phyloP scores from a whole-genome alignment of 2,888 invertebrate genomes.

The Elegia similella region DNA sequence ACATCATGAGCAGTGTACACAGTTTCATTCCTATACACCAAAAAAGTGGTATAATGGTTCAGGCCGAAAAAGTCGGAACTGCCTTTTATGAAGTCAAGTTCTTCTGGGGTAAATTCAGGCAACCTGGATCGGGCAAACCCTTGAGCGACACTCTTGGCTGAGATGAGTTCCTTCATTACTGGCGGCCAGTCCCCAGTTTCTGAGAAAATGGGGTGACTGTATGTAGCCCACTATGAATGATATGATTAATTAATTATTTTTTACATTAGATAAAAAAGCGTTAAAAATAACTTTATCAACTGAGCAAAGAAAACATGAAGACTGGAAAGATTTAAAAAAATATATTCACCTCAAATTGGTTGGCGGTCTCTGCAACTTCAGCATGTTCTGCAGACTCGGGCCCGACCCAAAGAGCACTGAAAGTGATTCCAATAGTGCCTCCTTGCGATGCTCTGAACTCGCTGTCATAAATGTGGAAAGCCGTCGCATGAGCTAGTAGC shows the following conservation, averaged over 20 bases:
- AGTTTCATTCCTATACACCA: conserved; percentile 32
- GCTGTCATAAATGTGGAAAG: conserved; percentile 32
- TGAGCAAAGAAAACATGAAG: too few species aligned
- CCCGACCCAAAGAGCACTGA: not conserved
- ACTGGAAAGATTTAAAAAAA: too few species aligned
- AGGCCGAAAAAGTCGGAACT: conserved; percentile 61
- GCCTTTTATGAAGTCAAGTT: conserved; percentile 44
- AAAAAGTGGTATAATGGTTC: conserved; percentile 83
- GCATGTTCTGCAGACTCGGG: conserved; percentile 50
- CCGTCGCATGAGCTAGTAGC: conserved; percentile 33
- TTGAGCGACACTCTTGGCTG: conserved; percentile 63
- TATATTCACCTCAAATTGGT: conserved; percentile 57
- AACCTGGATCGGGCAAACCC: conserved; percentile 58
- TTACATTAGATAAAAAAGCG: not conserved
- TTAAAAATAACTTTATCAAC: too few species aligned
- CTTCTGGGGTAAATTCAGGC: conserved; percentile 59
- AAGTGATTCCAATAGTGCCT: conserved; percentile 27
- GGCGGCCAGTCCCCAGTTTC: conserved; percentile 79
- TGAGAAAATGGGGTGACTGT: conserved; percentile 78
- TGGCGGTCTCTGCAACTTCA: conserved; percentile 69
- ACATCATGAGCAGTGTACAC: conserved; percentile 18
- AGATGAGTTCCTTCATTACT: conserved; percentile 75
- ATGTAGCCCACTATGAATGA: conserved; percentile 73
- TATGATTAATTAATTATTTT: conserved; percentile 27
- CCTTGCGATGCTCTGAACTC: conserved; percentile 29